Base-by-base conservation (phyloP, 2,797 vertebrate genomes). In the Mionectes olivaceus region DNA sequence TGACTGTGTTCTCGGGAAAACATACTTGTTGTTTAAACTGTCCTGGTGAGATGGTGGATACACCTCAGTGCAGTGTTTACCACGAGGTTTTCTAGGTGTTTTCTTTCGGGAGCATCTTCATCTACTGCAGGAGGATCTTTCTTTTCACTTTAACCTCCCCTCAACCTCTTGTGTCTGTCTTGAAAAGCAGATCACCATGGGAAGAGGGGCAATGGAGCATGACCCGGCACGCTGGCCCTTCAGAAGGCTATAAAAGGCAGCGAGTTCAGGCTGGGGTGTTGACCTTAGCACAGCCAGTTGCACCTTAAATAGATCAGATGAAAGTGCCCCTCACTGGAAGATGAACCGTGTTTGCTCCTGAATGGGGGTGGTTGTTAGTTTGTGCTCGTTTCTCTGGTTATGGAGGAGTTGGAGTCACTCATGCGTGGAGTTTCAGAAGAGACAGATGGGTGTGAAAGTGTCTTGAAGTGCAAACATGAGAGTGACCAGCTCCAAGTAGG, bases 291-390 rank as follows among this genome's bases (percentile, higher is more conserved):
- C 93, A 89, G 92, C 70, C 68, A 81, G 60, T 46, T 83, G 65
- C 71, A 85, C 94, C 96, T 97, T 71, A 80, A 95, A 93, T 94
- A 95, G 95, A 49, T 60, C 49, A 89, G 68, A 73, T 47, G 84
- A 67, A 83, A 83, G 71, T 41, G 61, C 41, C 79, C 52, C 84
- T 61, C 39, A 1, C 30, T 59, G 91, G 56, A 71, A 33, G 81
- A 56, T 32, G 69, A 76, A 27, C 53, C 0, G 3, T 61, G 93
- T 61, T 83, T 87, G 82, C 93, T 93, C 15, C 2, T 0, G 2
- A 69, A 52, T 4, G 76, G 68, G 85, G 52, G 9, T 1, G 0
- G 18, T 21, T 33, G 53, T 68, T 83, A 18, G 52, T 57, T 83
- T 30, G 57, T 56, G 86, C 64, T 85, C 6, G 0, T 70, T 89